Evolutionary conservation across 2,888 invertebrate species (phyloP).

Genomic region (Willowsia nigromaculata): DNA sequence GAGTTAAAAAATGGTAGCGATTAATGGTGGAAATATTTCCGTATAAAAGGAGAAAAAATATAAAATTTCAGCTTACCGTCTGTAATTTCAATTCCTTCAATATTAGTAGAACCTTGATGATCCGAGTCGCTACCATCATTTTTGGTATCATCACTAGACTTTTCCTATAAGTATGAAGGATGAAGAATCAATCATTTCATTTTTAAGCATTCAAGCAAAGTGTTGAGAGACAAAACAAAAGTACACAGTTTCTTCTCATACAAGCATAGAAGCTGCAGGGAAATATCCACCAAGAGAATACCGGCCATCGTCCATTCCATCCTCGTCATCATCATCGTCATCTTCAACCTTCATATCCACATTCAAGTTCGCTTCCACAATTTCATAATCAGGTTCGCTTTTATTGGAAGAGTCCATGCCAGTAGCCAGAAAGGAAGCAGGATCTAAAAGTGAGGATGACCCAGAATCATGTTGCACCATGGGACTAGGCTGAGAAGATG

Average conservation of each 20-base stretch:
- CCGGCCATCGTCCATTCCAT: conserved; percentile 76
- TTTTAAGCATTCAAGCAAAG: background rate
- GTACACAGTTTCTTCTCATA: conserved; percentile 46
- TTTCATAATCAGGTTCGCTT: conserved; percentile 77
- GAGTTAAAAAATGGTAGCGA: conserved; percentile 70
- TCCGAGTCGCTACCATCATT: conserved; percentile 76
- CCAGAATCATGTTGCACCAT: conserved; percentile 76
- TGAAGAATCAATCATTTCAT: conserved; percentile 6
- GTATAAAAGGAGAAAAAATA: conserved; percentile 61
- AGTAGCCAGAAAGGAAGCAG: conserved; percentile 76
- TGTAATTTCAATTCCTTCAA: conserved; percentile 77
- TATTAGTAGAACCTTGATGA: conserved; percentile 75
- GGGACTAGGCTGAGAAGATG: conserved; percentile 76
- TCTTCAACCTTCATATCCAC: conserved; percentile 77
- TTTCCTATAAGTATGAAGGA: conserved; percentile 71
- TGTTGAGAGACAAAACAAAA: background rate
- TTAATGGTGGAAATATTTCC: conserved; percentile 63
- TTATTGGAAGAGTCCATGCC: conserved; percentile 75
- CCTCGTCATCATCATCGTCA: conserved; percentile 78
- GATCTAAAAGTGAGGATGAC: conserved; percentile 68
- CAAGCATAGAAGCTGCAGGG: conserved; percentile 77
- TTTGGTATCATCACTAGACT: conserved; percentile 78
- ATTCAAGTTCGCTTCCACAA: conserved; percentile 75
- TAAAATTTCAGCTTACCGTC: conserved; percentile 76
- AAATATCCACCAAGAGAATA: conserved; percentile 78